Percentiles rank a stretch among this genome's conserved stretches.
phyloP scores from a whole-genome alignment of 2,888 invertebrate species.

The Cephus spinipes region DNA sequence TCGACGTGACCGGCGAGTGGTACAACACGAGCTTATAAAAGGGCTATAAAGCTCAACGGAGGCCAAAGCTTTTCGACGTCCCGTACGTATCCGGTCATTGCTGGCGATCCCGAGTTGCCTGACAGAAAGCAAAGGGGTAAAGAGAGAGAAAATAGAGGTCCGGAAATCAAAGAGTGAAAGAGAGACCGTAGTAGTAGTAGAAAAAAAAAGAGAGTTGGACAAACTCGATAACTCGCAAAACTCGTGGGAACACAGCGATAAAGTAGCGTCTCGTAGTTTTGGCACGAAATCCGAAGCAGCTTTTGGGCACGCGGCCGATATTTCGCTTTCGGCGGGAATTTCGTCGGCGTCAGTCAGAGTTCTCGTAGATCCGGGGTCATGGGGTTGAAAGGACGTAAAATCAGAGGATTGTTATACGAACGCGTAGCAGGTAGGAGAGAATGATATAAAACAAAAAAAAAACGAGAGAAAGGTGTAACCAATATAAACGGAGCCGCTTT shows the following conservation, averaged over 20 bases:
- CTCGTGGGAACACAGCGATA: background rate
- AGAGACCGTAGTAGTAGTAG: background rate
- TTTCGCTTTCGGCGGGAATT: background rate
- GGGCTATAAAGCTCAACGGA: background rate
- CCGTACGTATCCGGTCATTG: background rate
- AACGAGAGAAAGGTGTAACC: background rate
- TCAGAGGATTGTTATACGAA: background rate
- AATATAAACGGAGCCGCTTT: background rate
- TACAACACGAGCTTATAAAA: background rate
- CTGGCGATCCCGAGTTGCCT: background rate
- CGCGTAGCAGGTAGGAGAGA: background rate
- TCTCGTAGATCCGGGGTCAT: background rate
- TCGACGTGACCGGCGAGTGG: background rate
- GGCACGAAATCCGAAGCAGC: background rate
- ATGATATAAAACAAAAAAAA: background rate
- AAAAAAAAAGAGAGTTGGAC: background rate
- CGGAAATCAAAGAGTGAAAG: slow-evolving; percentile 15
- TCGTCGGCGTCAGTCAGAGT: background rate
- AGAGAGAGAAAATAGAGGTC: slow-evolving; percentile 2
- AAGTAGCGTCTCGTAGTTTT: background rate
- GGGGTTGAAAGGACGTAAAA: background rate
- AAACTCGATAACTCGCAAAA: background rate
- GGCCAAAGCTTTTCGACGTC: background rate
- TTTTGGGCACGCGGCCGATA: background rate
- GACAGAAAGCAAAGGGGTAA: slow-evolving; percentile 2